Base-by-base conservation (phyloP, 1,140 invertebrate genomes). In the Holotrichia oblita region DNA sequence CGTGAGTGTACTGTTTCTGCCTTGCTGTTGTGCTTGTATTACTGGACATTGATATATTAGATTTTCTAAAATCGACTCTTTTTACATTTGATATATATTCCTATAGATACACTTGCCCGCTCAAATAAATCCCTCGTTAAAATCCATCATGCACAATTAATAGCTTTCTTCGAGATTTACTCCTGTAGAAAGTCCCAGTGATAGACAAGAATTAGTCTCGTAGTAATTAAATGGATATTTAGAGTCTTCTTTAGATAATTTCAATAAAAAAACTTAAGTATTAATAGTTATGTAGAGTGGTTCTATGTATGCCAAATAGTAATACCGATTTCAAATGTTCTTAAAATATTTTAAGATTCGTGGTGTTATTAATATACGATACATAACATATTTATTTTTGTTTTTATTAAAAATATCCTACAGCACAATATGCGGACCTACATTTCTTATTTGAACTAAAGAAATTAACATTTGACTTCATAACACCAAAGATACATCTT, bases 21-120 rank as follows among this genome's bases (percentile, higher is more conserved):
- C 72, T 73, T 73, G 72, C 72, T 73, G 4, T 40, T 7, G 72
- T 73, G 72, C 40, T 73, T 73, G 72, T 42, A 27, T 40, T 73
- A 27, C 40, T 42, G 40, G 40, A 73, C 72, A 27, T 73, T 73
- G 72, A 73, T 73, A 40, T 73, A 73, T 73, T 73, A 73, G 72
- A 34, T 12, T 73, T 24, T 41, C 61, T 20, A 64, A 22, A 64
- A 64, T 24, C 61, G 20, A 64, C 17, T 64, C 61, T 64, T 9
- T 64, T 64, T 64, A 64, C 61, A 64, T 64, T 64, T 27, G 61
- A 64, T 64, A 64, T 20, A 64, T 64, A 20, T 64, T 64, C 22
- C 17, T 24, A 64, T 64, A 64, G 61, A 64, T 64, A 27, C 61
- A 27, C 61, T 64, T 64, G 6, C 22, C 24, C 61, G n/a, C 22